Evolutionary conservation across 2,797 vertebrate genomes (phyloP).

Genomic region (Phrynocephalus vlangalii): DNA sequence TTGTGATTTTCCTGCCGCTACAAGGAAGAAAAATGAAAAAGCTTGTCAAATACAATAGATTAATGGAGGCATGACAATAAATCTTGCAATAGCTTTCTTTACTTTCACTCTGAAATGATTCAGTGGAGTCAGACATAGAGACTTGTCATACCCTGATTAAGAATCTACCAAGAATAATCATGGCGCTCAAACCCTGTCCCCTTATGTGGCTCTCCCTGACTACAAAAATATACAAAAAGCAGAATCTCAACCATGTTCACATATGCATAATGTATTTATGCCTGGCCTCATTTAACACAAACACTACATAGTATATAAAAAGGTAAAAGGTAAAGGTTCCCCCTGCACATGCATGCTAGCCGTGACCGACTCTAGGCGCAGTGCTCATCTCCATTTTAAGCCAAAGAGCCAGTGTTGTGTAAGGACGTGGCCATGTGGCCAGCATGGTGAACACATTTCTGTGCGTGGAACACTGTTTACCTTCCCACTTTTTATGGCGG

Average conservation of each 20-base stretch:
- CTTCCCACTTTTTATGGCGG: too few relatives aligned
- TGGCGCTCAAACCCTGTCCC: background rate
- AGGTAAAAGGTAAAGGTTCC: too few relatives aligned
- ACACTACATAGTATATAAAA: background rate
- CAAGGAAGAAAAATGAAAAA: background rate
- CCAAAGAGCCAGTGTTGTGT: too few relatives aligned
- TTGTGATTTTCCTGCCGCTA: constrained; percentile 90
- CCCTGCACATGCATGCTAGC: too few relatives aligned
- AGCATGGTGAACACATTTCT: too few relatives aligned
- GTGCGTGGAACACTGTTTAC: too few relatives aligned
- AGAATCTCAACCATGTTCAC: too few relatives aligned
- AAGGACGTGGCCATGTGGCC: too few relatives aligned
- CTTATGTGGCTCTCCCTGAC: background rate
- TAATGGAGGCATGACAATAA: constrained; percentile 25
- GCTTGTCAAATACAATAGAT: constrained; percentile 42
- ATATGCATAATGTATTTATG: too few relatives aligned
- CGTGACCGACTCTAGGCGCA: too few relatives aligned
- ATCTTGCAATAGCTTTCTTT: background rate
- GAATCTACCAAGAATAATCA: background rate
- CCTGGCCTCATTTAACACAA: background rate
- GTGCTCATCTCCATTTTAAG: too few relatives aligned
- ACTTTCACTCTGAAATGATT: constrained; percentile 15
- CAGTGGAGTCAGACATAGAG: constrained; percentile 2
- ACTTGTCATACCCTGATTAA: constrained; percentile 16
- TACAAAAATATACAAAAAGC: background rate